Evolutionary conservation across 2,113 vertebrate genomes (phyloP), one percentile per base, ranked within the genome.

Genomic region (Hippopotamus amphibius): DNA sequence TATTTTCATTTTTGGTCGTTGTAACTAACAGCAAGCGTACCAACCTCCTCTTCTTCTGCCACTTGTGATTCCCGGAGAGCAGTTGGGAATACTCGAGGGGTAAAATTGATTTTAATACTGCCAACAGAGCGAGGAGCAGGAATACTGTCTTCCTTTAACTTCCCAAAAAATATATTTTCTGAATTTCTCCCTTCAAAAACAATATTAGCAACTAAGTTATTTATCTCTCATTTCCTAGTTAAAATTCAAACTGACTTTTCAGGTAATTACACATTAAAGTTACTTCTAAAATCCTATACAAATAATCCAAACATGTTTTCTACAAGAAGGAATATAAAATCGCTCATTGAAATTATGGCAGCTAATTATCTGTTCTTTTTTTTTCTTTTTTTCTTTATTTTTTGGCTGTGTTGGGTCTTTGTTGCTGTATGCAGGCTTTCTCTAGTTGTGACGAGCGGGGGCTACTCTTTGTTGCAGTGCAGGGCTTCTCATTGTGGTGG

Each of bases 31-130:
- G 46, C 15, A 93, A n/a, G 11, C 57, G 37, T 28, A 50, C 79
- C 93, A 92, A 99, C 99, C 99, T 99, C 99, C 80, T 99, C 99
- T 81, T 99, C 99, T 97, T 99, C 99, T 10, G 98, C 97, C 0
- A 99, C 33, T 0, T 97, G 98, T 24, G 99, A 99, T 97, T 99
- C 99, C 79, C 99, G 98, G 24, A 99, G 98, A 6, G 99, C 99
- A 3, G 99, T 99, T 28, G 99, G 99, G 96, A 99, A 99, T 43
- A 99, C 98, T 16, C 99, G 98, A 28, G 99, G 99, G 0, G 99
- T 99, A 72, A 99, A 99, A 16, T 90, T 98, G 96, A 99, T 97
- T 93, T 98, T 88, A 94, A 99, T 99, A 84, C 94, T 99, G 90
- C 99, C 98, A 12, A 88, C n/a, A 8, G 94, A 77, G 82, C 99